A percentile compares a stretch with the other conserved stretches of the same genome.
phyloP scores from a whole-genome alignment of 2,797 vertebrate genomes.

The Sebastes iracundus region DNA sequence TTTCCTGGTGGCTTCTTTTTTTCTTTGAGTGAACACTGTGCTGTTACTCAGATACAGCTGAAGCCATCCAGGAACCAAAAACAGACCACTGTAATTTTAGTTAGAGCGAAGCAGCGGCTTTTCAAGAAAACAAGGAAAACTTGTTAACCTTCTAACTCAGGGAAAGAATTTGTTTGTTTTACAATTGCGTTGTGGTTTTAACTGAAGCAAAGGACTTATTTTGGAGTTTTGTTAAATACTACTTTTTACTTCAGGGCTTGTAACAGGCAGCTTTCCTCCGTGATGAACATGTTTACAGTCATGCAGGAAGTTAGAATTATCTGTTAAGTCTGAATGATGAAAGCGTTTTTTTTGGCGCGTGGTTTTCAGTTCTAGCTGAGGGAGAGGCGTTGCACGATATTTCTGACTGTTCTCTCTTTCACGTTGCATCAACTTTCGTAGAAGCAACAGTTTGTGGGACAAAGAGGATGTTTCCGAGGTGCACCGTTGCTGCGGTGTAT shows the following conservation, averaged over 20 bases:
- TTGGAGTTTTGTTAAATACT: constrained; percentile 11
- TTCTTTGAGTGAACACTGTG: neutral
- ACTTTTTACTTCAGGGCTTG: neutral
- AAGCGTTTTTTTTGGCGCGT: constrained; percentile 9
- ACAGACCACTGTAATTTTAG: constrained; percentile 63
- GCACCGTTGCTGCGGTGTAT: constrained; percentile 13
- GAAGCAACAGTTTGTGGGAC: neutral
- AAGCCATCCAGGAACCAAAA: constrained; percentile 46
- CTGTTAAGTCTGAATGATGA: constrained; percentile 26
- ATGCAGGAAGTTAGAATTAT: constrained; percentile 48
- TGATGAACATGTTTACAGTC: constrained; percentile 12
- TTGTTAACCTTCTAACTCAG: constrained; percentile 23
- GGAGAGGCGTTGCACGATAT: neutral
- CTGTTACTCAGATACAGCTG: constrained; percentile 6
- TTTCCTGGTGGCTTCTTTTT: constrained; percentile 43
- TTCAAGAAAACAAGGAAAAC: constrained; percentile 36
- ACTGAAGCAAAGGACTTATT: neutral
- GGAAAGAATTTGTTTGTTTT: constrained; percentile 45
- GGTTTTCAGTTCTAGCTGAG: constrained; percentile 38
- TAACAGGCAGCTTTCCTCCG: neutral
- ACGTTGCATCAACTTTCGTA: neutral
- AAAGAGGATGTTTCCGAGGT: neutral
- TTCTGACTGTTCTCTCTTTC: neutral
- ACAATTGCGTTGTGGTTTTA: constrained; percentile 29
- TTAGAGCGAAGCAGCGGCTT: constrained; percentile 35